Conservation (phyloP, 2,888 invertebrate species). For the Melanostoma mellinum region DNA sequence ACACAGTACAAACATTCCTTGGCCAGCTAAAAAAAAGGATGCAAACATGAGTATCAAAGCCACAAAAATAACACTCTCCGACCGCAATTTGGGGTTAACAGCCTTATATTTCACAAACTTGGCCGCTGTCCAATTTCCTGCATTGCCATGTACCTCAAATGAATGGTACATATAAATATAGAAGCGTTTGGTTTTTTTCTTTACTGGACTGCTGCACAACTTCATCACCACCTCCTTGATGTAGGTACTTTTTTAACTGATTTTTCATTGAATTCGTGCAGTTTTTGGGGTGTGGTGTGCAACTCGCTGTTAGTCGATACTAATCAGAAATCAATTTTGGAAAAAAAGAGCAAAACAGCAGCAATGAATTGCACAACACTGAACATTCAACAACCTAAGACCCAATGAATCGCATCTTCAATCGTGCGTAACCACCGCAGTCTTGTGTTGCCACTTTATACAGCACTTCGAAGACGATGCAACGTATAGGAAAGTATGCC, state of each 20-base stretch:
- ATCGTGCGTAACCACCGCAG: slow-evolving; percentile 65
- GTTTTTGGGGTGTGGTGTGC: slow-evolving; percentile 30
- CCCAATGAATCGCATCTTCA: slow-evolving; percentile 60
- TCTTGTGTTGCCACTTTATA: slow-evolving; percentile 24
- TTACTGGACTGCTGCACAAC: slow-evolving; percentile 17
- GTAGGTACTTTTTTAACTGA: neutral
- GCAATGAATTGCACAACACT: slow-evolving; percentile 40
- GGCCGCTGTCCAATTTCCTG: slow-evolving; percentile 60
- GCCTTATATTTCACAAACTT: slow-evolving; percentile 55
- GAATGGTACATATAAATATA: slow-evolving; percentile 34
- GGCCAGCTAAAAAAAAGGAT: slow-evolving; percentile 8
- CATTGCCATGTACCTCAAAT: slow-evolving; percentile 31
- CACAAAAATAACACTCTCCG: slow-evolving; percentile 41
- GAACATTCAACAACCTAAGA: slow-evolving; percentile 1
- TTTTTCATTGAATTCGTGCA: slow-evolving; percentile 28
- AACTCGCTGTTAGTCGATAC: slow-evolving; percentile 2
- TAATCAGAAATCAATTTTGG: slow-evolving; percentile 47
- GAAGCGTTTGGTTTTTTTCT: slow-evolving; percentile 3
- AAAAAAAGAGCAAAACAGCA: slow-evolving; percentile 1
- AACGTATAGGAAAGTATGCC: slow-evolving; percentile 12
- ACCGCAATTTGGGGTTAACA: slow-evolving; percentile 35
- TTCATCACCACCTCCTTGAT: slow-evolving; percentile 14
- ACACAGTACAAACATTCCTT: slow-evolving; percentile 35
- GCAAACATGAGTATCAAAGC: slow-evolving; percentile 2
- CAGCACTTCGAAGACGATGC: slow-evolving; percentile 7